Evolutionary conservation across 2,888 invertebrate species (phyloP), one percentile per base, ranked within the genome.

Genomic region (Hoplodrina blanda): DNA sequence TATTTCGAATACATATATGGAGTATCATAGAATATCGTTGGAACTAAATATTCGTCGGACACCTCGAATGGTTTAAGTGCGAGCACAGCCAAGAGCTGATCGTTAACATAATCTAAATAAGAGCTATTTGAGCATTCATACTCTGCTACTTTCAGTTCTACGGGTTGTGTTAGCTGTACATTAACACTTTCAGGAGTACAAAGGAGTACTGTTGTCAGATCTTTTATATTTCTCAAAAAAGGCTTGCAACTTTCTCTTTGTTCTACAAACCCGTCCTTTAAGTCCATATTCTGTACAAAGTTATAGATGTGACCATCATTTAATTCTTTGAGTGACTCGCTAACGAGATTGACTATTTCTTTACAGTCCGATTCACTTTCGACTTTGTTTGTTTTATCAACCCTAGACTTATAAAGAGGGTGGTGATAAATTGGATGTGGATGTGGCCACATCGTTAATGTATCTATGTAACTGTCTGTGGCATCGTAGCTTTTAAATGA

Each of bases 11-110:
- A 44, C 11, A 72, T 8, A 25, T 75, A 69, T 10, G 82, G 74
- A 8, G 64, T 65, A 20, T 83, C 59, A 62, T 87, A 89, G 63
- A 87, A 84, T 33, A 88, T 56, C 3, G 69, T 56, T 15, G 68
- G 68, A 61, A 77, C 7, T 52, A 20, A 13, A 49, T 44, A 33
- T 64, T 72, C 69, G 46, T 25, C 19, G 0, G 60, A 11, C 17
- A 37, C 0, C 4, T 66, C 2, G 25, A 77, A 81, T n/a, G 79
- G 81, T 49, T 19, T 19, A 17, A 84, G 62, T 0, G 81, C 59
- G 25, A 84, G 8, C 0, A 84, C 54, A n/a, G 84, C 80, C 4
- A 84, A 44, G 30, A 78, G 4, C 19, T 25, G n/a, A 25, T 13
- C 46, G 17, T 17, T 17, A 5, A 17, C 15, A 46, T 1, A 0